Base-by-base conservation (phyloP, 2,888 invertebrate genomes). In the Sinhomidia bicolor region DNA sequence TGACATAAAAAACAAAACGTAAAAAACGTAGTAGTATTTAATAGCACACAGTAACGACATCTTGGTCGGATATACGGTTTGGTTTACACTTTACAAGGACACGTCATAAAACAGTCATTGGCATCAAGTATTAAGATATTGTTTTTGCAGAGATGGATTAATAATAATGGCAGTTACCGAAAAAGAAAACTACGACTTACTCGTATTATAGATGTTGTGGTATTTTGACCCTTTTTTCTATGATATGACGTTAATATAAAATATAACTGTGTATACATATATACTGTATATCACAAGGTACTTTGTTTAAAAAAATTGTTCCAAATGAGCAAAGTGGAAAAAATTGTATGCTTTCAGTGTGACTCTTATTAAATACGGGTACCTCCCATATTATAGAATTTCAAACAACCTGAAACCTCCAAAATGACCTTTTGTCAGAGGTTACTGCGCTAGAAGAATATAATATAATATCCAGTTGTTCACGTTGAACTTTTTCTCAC, bases 381-480 rank as follows among this genome's bases (percentile, higher is more conserved):
- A 26, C 44, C 71, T 26, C 41, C 36, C 57, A 17, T 79, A 36
- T 32, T 41, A 87, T 76, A 88, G 29, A 80, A 80, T 87, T 87
- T 84, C 87, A 84, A 80, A 86, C 81, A 85, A 86, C 83, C 83
- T 65, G 86, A 89, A 85, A 85, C 88, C 87, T 78, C 65, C 44
- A 47, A 85, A 84, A 88, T 89, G 85, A 88, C 89, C 85, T 88
- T 87, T 89, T 60, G 47, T 0, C 80, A 54, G 88, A 68, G 88
- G 85, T 81, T 85, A 81, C 80, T 71, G 89, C 88, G 83, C 83
- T 7, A 54, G 41, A 54, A 78, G 60, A 78, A 71, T 26, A 68
- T n/a, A n/a, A n/a, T n/a, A n/a, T n/a, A n/a, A 41, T 81, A 62
- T 74, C 65, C 79, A 80, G 51, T 32, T 54, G 51, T 32, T 54